A percentile compares a stretch with the other conserved stretches of the same genome.
phyloP scores from a whole-genome alignment of 2,888 invertebrate genomes.

The Didymodactylos carnosus region DNA sequence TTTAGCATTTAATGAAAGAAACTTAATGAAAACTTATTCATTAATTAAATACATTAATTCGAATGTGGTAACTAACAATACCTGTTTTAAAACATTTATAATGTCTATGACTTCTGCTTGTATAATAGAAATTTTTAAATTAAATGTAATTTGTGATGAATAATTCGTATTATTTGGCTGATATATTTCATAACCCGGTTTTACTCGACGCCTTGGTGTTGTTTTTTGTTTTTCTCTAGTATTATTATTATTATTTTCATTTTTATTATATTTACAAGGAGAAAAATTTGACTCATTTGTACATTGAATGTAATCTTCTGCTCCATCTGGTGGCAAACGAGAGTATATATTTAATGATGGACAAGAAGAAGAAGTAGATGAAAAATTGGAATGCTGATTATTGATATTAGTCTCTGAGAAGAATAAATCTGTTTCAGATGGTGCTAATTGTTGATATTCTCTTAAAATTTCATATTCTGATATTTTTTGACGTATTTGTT shows the following conservation, averaged over 20 bases:
- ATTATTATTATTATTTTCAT: neutral
- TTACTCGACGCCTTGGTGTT: neutral
- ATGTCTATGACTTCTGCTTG: conserved; percentile 13
- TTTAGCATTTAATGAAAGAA: too few relatives aligned
- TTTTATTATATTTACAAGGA: neutral
- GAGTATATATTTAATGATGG: neutral
- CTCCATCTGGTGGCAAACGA: too few relatives aligned
- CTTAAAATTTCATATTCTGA: conserved; percentile 9
- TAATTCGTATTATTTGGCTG: neutral
- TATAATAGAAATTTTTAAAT: conserved; percentile 13
- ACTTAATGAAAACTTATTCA: too few relatives aligned
- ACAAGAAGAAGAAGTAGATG: neutral
- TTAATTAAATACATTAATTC: too few relatives aligned
- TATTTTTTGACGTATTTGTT: conserved; percentile 11
- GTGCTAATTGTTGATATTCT: conserved; percentile 4
- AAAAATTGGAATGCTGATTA: neutral
- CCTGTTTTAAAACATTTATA: conserved; percentile 14
- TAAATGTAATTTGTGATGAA: conserved; percentile 9
- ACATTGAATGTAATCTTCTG: too few relatives aligned
- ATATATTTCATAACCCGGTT: conserved; percentile 7
- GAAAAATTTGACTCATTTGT: too few relatives aligned
- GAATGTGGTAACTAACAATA: too few relatives aligned
- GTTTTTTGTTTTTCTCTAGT: neutral
- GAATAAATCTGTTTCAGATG: neutral
- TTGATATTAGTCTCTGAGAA: too few relatives aligned